These are phyloP conservation scores for Taurulus bubalis DNA, from an alignment of 2,113 vertebrate species.

Conservation along the genomic window DNA sequence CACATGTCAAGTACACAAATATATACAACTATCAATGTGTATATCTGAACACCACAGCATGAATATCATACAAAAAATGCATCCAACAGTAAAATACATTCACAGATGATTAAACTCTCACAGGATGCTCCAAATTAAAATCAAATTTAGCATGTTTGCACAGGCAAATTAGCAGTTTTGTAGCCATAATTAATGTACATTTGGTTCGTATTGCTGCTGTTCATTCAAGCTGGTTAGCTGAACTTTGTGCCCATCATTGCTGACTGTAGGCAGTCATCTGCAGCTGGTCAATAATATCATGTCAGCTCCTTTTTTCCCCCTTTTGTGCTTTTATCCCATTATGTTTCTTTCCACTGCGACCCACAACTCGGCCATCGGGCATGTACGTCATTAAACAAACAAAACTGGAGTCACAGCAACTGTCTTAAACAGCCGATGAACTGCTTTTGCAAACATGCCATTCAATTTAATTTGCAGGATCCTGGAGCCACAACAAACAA, in stretches of 20 bases:
- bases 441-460: conserved; percentile 56
- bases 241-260: not conserved
- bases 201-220: not conserved
- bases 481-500: conserved; percentile 41
- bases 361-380: not conserved
- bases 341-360: conserved; percentile 2
- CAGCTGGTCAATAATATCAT: conserved; percentile 19
- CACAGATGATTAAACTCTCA: conserved; percentile 16
- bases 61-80: not conserved
- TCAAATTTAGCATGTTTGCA: conserved; percentile 40
- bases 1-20: not conserved
- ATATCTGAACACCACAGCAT: not conserved
- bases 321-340: conserved; percentile 18
- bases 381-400: conserved; percentile 27
- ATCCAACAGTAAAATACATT: conserved; percentile 31
- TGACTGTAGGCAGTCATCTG: not conserved
- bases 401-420: not conserved
- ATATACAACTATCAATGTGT: not conserved
- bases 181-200: not conserved
- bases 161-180: not conserved
- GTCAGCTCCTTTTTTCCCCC: not conserved
- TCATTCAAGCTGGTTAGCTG: not conserved
- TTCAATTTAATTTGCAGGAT: conserved; percentile 65
- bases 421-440: conserved; percentile 35
- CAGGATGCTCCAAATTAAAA: conserved; percentile 56